Conservation (phyloP, 1,140 invertebrate species). For the Papilio machaon region DNA sequence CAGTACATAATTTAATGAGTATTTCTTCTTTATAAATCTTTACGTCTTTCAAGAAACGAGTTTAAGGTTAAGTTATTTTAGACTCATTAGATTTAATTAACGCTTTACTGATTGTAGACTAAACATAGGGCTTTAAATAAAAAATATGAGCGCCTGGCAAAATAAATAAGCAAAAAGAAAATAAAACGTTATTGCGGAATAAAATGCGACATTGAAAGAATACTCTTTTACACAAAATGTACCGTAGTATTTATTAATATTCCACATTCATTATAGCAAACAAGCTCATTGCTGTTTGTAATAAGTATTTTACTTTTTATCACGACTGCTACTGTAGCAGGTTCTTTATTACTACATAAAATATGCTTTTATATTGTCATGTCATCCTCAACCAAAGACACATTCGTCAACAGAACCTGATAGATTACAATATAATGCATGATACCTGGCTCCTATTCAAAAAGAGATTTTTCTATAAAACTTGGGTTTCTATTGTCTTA, state of each 20-base stretch:
- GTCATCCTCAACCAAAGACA: too few relatives aligned
- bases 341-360: background rate
- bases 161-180: background rate
- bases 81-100: background rate
- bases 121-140: background rate
- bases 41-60: background rate
- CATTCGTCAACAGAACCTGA: too few relatives aligned
- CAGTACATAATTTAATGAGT: too few relatives aligned
- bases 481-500: too few relatives aligned
- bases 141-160: background rate
- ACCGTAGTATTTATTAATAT: constrained; percentile 12
- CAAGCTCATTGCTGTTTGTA: background rate
- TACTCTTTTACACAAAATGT: background rate
- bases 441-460: too few relatives aligned
- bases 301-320: background rate
- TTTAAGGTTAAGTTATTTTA: constrained; percentile 15
- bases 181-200: background rate
- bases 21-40: background rate
- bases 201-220: background rate
- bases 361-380: background rate
- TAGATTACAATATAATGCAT: too few relatives aligned
- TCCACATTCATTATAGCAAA: background rate
- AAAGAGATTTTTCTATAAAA: too few relatives aligned
- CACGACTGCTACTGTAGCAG: background rate
- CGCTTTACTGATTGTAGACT: background rate